Percentiles rank a stretch among this genome's conserved stretches.
These are phyloP conservation scores for Condylostylus longicornis DNA, from an alignment of 1,140 invertebrate species.

Conservation along the genomic window DNA sequence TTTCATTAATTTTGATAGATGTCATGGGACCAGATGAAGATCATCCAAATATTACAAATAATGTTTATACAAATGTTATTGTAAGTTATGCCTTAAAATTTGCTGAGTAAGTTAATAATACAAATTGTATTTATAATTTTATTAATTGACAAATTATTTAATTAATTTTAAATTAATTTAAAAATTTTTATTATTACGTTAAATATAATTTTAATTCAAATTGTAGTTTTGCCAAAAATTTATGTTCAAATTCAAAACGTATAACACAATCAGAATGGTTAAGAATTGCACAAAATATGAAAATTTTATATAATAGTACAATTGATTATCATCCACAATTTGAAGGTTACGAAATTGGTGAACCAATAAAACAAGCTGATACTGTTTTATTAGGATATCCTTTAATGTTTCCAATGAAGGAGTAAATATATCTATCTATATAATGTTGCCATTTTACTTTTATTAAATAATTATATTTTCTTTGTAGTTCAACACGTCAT, in stretches of 20 bases:
- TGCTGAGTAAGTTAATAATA: constrained; percentile 21
- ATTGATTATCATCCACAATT: constrained; percentile 40
- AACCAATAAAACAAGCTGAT: constrained; percentile 40
- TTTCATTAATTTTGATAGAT: constrained; percentile 17
- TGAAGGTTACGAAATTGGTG: constrained; percentile 31
- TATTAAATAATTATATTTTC: not conserved
- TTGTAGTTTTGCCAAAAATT: too few species aligned
- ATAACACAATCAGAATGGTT: constrained; percentile 24
- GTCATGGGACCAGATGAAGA: constrained; percentile 46
- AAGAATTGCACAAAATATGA: constrained; percentile 34
- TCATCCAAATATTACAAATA: constrained; percentile 37
- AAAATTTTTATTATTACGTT: too few species aligned
- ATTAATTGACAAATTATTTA: too few species aligned
- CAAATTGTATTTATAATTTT: too few species aligned
- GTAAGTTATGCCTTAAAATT: constrained; percentile 38
- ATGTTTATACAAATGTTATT: constrained; percentile 40
- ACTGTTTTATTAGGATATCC: constrained; percentile 38
- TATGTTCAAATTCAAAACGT: too few species aligned
- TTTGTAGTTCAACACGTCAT: constrained; percentile 20
- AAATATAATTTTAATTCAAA: too few species aligned
- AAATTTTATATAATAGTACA: constrained; percentile 32
- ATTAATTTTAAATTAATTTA: too few species aligned
- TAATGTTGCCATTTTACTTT: not conserved
- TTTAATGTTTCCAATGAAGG: constrained; percentile 36
- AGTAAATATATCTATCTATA: constrained; percentile 7